Evolutionary conservation across 1,140 invertebrate genomes (phyloP).

Genomic region (Bradynema listronoti): DNA sequence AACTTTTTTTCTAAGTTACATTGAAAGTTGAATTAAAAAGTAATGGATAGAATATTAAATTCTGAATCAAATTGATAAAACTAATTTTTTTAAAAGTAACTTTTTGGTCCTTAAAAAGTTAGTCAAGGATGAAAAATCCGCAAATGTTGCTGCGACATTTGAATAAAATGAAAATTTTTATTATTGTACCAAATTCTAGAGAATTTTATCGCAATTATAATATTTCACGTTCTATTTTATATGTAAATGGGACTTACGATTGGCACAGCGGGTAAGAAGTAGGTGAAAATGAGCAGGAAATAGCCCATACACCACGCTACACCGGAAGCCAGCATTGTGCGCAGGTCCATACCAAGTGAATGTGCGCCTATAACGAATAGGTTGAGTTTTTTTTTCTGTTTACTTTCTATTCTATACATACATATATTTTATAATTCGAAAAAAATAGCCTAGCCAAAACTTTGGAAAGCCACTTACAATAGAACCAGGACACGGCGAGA

Average conservation of each 20-base stretch:
- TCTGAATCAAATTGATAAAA: too few species aligned
- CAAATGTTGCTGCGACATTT: too few species aligned
- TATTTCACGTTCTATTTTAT: too few species aligned
- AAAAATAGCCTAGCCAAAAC: background rate
- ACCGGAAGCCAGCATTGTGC: slow-evolving; percentile 38
- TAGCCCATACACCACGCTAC: slow-evolving; percentile 56
- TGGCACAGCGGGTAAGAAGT: slow-evolving; percentile 43
- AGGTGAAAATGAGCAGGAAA: slow-evolving; percentile 47
- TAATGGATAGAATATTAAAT: too few species aligned
- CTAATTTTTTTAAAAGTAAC: too few species aligned
- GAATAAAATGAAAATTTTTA: too few species aligned
- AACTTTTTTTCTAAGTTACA: too few species aligned
- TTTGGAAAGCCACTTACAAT: slow-evolving; percentile 44
- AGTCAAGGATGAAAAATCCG: too few species aligned
- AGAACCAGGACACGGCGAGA: slow-evolving; percentile 54
- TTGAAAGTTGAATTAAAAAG: too few species aligned
- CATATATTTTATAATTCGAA: slow-evolving; percentile 21
- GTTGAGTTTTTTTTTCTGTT: slow-evolving; percentile 1
- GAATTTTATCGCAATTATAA: too few species aligned
- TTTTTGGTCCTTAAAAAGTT: too few species aligned
- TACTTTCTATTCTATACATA: background rate
- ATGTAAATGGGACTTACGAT: slow-evolving; percentile 52
- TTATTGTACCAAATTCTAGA: too few species aligned
- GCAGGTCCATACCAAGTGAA: slow-evolving; percentile 48
- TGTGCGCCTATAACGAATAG: slow-evolving; percentile 44